These are phyloP conservation scores for Liasis olivaceus DNA, from an alignment of 2,797 vertebrate genomes.

Conservation along the genomic window DNA sequence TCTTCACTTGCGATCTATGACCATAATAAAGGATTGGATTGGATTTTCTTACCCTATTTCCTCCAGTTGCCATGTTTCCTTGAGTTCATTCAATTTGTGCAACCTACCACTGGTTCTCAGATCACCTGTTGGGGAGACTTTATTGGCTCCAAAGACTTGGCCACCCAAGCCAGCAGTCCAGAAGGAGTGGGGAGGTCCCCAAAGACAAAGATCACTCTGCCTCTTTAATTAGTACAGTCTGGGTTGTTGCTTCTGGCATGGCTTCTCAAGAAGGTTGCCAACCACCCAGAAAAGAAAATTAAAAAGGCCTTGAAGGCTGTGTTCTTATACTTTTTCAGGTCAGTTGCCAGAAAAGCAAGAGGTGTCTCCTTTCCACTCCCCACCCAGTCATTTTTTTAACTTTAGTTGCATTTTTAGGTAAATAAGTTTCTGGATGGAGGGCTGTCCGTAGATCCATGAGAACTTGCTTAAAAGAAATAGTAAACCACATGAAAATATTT, in stretches of 20 bases:
- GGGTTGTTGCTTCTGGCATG: constrained; percentile 4
- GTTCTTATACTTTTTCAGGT: not conserved
- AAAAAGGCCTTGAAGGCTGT: not conserved
- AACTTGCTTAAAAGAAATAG: not conserved
- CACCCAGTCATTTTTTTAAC: not conserved
- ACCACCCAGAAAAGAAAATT: not conserved
- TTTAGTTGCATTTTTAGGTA: not conserved
- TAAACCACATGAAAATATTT: not conserved
- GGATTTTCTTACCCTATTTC: not conserved
- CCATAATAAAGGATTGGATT: not conserved
- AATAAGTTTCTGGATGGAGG: not conserved
- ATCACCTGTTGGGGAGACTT: not conserved
- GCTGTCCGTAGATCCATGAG: not conserved
- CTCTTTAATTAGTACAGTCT: not conserved
- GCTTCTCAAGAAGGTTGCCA: not conserved
- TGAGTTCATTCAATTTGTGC: not conserved
- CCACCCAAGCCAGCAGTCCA: not conserved
- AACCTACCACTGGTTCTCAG: not conserved
- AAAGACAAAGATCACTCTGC: not conserved
- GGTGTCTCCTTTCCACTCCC: not conserved
- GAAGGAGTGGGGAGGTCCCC: not conserved
- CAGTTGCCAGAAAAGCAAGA: constrained; percentile 3
- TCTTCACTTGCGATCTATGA: too few species aligned
- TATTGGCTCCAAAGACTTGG: not conserved
- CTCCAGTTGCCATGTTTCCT: not conserved